Evolutionary conservation across 2,797 vertebrate genomes (phyloP).

Genomic region (Lacerta viridis): DNA sequence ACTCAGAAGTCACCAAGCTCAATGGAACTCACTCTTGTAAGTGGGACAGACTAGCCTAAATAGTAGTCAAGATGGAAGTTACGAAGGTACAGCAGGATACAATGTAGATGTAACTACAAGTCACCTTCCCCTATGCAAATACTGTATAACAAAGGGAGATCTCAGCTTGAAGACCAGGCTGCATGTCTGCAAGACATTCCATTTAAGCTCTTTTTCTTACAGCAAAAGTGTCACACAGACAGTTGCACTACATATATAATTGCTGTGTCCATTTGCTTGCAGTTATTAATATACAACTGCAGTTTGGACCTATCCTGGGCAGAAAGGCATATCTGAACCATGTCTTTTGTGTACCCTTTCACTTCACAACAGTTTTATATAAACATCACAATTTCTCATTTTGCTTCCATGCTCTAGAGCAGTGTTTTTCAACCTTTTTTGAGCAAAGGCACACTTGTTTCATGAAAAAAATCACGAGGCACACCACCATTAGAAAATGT

Average conservation of each 20-base stretch:
- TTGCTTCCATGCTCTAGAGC: neutral
- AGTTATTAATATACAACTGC: neutral
- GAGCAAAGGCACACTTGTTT: no score
- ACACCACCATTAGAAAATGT: no score
- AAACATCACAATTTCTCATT: neutral
- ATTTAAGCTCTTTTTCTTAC: neutral
- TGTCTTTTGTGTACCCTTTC: neutral
- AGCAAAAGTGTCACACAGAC: neutral
- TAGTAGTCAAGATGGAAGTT: no score
- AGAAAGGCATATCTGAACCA: neutral
- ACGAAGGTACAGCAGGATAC: no score
- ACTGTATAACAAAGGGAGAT: neutral
- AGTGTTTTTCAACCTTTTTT: no score
- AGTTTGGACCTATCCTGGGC: neutral
- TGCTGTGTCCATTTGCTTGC: neutral
- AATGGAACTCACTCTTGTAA: neutral
- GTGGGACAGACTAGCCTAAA: neutral
- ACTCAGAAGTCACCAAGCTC: neutral
- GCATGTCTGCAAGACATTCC: neutral
- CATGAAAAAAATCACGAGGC: no score
- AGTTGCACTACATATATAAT: neutral
- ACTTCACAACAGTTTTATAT: neutral
- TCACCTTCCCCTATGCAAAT: neutral
- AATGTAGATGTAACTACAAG: no score
- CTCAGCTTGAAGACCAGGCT: neutral